Evolutionary conservation across 2,888 invertebrate species (phyloP).

Genomic region (Aleiodes testaceus): DNA sequence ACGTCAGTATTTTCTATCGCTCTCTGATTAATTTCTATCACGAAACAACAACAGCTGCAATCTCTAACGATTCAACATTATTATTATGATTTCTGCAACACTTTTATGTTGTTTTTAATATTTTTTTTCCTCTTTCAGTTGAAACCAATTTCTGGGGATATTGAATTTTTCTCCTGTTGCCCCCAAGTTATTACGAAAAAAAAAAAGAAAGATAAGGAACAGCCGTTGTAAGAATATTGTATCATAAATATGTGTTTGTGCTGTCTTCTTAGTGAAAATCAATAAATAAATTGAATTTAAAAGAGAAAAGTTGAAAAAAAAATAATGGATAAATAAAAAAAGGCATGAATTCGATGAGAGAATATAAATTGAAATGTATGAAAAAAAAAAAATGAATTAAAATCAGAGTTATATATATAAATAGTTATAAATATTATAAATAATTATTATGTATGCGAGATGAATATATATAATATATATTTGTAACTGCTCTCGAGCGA

Average conservation of each 20-base stretch:
- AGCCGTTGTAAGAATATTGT: slow-evolving; percentile 46
- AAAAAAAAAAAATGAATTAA: background rate
- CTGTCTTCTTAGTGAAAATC: slow-evolving; percentile 18
- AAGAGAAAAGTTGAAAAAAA: slow-evolving; percentile 19
- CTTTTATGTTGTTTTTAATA: background rate
- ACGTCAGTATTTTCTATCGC: slow-evolving; percentile 25
- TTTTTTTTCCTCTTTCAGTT: background rate
- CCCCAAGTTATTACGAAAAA: slow-evolving; percentile 8
- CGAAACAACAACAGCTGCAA: slow-evolving; percentile 17
- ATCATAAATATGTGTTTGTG: slow-evolving; percentile 42
- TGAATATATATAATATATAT: slow-evolving; percentile 49
- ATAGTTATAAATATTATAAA: slow-evolving; percentile 37
- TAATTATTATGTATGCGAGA: slow-evolving; percentile 32
- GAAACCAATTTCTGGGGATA: slow-evolving; percentile 21
- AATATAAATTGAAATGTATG: slow-evolving; percentile 17
- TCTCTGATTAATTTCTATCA: slow-evolving; percentile 23
- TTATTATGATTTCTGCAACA: slow-evolving; percentile 1
- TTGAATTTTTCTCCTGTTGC: slow-evolving; percentile 27
- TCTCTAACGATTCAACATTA: slow-evolving; percentile 9
- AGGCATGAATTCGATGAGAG: too few species aligned
- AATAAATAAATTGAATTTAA: background rate
- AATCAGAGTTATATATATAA: slow-evolving; percentile 37
- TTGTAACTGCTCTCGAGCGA: slow-evolving; percentile 51
- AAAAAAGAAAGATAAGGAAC: slow-evolving; percentile 9
- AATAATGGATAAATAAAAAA: slow-evolving; percentile 13